These are phyloP conservation scores for Onthophagus sagittarius DNA, from an alignment of 2,888 invertebrate species.

Conservation along the genomic window DNA sequence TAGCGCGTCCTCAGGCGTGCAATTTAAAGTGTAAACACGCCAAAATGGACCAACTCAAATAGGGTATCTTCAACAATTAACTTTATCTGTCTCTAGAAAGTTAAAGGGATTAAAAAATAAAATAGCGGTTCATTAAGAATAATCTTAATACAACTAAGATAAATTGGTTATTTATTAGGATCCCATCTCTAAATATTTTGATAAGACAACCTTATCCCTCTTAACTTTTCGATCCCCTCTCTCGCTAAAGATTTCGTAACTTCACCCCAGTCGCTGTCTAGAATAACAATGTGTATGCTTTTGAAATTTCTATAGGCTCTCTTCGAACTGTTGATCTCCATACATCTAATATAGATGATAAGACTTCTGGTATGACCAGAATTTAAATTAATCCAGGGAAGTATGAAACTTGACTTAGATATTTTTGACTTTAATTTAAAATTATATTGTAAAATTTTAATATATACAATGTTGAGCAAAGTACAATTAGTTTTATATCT, in stretches of 20 bases:
- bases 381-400: neutral
- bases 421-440: too few relatives aligned
- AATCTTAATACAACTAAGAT: neutral
- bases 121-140: too few relatives aligned
- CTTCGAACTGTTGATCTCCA: neutral
- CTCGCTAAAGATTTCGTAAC: neutral
- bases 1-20: neutral
- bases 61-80: neutral
- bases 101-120: too few relatives aligned
- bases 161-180: neutral
- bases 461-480: too few relatives aligned
- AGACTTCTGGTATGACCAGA: neutral
- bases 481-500: too few relatives aligned
- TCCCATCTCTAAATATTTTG: neutral
- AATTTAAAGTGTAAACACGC: neutral
- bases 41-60: neutral
- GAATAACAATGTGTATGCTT: neutral
- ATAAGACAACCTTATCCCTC: neutral
- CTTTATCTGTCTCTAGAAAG: neutral
- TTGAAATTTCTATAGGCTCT: neutral
- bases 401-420: too few relatives aligned
- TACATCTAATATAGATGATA: neutral
- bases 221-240: neutral
- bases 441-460: too few relatives aligned
- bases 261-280: neutral